phyloP scores from a whole-genome alignment of 2,888 invertebrate genomes.

The Drosophila falleni region DNA sequence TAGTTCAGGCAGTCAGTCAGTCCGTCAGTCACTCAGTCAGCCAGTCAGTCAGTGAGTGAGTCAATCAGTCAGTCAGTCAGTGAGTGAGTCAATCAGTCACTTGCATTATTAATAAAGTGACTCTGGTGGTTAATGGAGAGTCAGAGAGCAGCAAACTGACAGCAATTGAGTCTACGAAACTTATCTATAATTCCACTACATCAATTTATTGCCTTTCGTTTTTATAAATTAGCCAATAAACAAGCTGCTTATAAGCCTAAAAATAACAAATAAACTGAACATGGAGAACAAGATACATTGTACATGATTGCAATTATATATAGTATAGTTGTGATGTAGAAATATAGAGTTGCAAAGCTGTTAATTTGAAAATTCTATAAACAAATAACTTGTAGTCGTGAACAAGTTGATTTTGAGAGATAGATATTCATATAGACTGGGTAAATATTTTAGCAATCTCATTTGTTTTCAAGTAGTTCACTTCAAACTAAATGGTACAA shows the following conservation, averaged over 20 bases:
- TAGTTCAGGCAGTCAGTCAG: background rate
- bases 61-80: background rate
- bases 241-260: background rate
- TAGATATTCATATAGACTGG: no score
- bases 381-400: background rate
- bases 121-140: background rate
- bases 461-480: no score
- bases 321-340: background rate
- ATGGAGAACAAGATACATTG: background rate
- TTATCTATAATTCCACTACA: background rate
- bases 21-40: no score
- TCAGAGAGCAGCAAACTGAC: background rate
- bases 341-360: background rate
- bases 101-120: slow-evolving; percentile 20
- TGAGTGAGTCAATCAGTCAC: background rate
- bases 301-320: background rate
- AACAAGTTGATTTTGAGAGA: no score
- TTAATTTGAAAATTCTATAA: background rate
- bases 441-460: no score
- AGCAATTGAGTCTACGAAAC: background rate
- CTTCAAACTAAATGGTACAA: no score
- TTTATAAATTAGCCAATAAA: slow-evolving; percentile 1
- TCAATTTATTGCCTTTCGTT: slow-evolving; percentile 14
- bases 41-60: background rate
- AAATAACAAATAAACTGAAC: background rate